Evolutionary conservation across 1,140 invertebrate genomes (phyloP).

Genomic region (Bombus cullumanus): DNA sequence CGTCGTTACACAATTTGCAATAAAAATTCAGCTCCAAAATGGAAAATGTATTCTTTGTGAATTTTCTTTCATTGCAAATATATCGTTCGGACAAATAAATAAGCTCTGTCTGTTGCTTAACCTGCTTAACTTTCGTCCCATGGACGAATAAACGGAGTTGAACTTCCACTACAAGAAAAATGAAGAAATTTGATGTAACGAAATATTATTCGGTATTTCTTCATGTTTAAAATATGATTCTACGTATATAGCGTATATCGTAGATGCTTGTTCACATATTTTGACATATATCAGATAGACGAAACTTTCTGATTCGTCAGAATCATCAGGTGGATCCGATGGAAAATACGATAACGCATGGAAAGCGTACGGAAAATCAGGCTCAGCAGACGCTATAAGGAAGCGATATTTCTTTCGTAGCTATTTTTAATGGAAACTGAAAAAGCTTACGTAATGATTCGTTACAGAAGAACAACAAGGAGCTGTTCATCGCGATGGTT

Average conservation of each 20-base stretch:
- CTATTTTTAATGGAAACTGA: slow-evolving; percentile 16
- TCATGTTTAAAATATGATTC: no score
- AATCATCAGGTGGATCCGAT: slow-evolving; percentile 10
- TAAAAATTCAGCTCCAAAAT: no score
- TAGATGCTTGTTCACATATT: not conserved
- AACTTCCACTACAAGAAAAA: no score
- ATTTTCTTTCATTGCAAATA: no score
- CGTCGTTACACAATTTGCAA: no score
- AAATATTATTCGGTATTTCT: not conserved
- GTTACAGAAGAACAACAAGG: not conserved
- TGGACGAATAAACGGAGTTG: no score
- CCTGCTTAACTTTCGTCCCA: no score
- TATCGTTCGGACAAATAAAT: no score
- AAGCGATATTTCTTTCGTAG: slow-evolving; percentile 8
- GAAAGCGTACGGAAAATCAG: slow-evolving; percentile 26
- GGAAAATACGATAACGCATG: slow-evolving; percentile 11
- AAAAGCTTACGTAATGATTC: slow-evolving; percentile 23
- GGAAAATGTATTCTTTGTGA: no score
- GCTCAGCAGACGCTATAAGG: not conserved
- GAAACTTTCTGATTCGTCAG: not conserved
- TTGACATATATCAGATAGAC: not conserved
- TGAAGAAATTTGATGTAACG: no score
- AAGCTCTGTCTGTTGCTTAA: no score
- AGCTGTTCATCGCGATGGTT: not conserved
- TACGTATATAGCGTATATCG: not conserved